These are phyloP conservation scores for Orthosia cruda DNA, from an alignment of 2,888 invertebrate genomes.

Conservation along the genomic window DNA sequence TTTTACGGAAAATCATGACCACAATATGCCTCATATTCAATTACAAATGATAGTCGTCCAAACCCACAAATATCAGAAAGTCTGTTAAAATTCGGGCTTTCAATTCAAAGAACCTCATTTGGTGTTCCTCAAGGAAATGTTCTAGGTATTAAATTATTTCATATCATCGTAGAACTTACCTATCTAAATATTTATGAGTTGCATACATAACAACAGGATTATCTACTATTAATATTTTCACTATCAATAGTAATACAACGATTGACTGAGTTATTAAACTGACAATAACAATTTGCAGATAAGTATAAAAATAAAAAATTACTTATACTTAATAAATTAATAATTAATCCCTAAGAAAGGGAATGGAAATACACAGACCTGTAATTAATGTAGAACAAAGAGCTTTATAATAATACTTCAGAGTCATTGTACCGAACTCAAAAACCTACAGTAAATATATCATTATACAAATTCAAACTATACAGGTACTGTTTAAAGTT, in stretches of 20 bases:
- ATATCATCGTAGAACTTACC: neutral
- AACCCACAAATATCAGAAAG: neutral
- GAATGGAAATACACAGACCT: constrained; percentile 24
- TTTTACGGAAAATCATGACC: neutral
- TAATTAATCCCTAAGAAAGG: constrained; percentile 12
- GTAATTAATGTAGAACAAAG: constrained; percentile 21
- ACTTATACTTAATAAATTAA: constrained; percentile 1
- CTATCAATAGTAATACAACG: constrained; percentile 13
- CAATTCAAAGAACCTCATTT: neutral
- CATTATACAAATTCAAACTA: neutral
- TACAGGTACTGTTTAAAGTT: too few species aligned
- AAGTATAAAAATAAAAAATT: constrained; percentile 32
- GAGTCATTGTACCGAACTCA: neutral
- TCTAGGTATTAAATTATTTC: neutral
- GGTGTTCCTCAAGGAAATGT: neutral
- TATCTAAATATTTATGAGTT: neutral
- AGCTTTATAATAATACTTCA: constrained; percentile 4
- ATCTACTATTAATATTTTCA: constrained; percentile 3
- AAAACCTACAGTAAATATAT: neutral
- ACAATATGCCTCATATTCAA: neutral
- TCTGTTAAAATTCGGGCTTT: neutral
- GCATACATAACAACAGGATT: neutral
- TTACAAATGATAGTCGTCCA: neutral
- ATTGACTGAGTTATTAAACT: neutral
- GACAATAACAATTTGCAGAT: constrained; percentile 8